Percentiles rank a stretch among this genome's conserved stretches.
These are phyloP conservation scores for Strigops habroptila DNA, from an alignment of 2,113 vertebrate species.

Conservation along the genomic window DNA sequence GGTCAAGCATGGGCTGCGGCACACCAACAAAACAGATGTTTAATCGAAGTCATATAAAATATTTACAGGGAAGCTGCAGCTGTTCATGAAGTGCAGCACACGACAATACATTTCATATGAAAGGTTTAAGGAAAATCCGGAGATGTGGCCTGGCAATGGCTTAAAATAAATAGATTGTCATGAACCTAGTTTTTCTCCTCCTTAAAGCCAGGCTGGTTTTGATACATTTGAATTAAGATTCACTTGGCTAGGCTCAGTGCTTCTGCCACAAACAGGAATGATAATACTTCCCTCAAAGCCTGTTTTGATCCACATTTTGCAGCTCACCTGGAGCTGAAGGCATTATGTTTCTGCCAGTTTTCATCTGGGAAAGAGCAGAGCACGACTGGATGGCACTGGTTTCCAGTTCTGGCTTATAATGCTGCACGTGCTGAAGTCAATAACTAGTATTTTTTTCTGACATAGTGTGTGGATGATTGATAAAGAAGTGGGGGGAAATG, in stretches of 20 bases:
- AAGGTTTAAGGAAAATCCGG: neutral
- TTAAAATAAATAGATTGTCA: neutral
- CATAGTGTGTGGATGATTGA: neutral
- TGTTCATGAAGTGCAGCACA: neutral
- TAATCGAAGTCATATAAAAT: constrained; percentile 19
- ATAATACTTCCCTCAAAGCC: neutral
- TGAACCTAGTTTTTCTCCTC: neutral
- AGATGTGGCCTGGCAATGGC: neutral
- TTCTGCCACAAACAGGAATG: neutral
- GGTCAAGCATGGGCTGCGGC: neutral
- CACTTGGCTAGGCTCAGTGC: neutral
- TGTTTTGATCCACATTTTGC: neutral
- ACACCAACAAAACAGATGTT: neutral
- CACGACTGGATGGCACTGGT: neutral
- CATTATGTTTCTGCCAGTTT: neutral
- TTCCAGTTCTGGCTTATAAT: neutral
- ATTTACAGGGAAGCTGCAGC: constrained; percentile 32
- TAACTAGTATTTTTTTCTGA: neutral
- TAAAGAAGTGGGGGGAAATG: neutral
- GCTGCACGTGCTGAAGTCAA: neutral
- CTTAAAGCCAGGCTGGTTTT: neutral
- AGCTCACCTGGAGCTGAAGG: neutral
- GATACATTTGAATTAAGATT: neutral
- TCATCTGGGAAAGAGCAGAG: neutral
- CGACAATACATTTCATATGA: neutral